Percentiles rank a stretch among this genome's conserved stretches.
Evolutionary conservation across 2,113 vertebrate genomes (phyloP).

Genomic region (Gavia stellata): DNA sequence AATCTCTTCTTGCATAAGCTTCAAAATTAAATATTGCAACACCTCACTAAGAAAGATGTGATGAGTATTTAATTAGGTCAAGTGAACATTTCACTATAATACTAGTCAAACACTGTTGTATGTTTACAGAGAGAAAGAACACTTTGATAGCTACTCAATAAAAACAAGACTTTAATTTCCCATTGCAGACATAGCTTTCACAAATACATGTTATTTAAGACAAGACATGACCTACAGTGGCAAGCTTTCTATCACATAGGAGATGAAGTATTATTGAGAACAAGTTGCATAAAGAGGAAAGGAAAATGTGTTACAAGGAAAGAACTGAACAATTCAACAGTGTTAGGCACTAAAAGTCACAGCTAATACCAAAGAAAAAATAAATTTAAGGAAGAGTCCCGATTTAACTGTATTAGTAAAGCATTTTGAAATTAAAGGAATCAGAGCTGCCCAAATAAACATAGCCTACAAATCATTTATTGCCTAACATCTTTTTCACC

Average conservation of each 20-base stretch:
- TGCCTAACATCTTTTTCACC: neutral
- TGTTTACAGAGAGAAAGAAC: neutral
- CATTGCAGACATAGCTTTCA: neutral
- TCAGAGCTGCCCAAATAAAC: neutral
- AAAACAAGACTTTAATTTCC: neutral
- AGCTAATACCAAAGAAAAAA: neutral
- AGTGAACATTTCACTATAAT: neutral
- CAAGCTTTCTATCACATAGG: neutral
- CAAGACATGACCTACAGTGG: neutral
- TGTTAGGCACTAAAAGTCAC: neutral
- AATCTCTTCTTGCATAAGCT: neutral
- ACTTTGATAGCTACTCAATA: neutral
- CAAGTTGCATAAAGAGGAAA: neutral
- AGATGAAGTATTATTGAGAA: neutral
- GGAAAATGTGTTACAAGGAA: neutral
- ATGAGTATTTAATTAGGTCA: neutral
- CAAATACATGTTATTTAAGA: neutral
- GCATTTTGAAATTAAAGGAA: neutral
- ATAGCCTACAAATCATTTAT: neutral
- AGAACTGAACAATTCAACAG: neutral
- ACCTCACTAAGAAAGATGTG: neutral
- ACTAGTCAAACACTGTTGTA: neutral
- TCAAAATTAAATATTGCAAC: neutral
- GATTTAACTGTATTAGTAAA: neutral
- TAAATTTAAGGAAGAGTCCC: neutral